Conservation (phyloP, 2,113 vertebrate species). For the Syrmaticus mikado region DNA sequence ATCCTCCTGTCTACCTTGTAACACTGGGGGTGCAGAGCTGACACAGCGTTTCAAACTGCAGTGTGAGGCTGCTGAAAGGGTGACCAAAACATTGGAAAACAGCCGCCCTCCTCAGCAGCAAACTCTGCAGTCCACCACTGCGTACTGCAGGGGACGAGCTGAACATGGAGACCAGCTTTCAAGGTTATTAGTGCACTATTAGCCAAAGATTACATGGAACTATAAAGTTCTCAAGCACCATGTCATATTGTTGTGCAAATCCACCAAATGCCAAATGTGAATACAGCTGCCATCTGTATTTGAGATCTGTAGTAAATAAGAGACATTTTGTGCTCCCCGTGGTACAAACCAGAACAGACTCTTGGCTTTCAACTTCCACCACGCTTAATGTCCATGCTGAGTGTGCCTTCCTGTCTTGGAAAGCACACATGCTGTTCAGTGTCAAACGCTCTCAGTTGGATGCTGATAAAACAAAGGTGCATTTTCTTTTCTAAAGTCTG, state of each 20-base stretch:
- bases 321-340: not conserved
- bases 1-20: not conserved
- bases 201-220: not conserved
- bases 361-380: not conserved
- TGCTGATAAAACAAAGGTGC: not conserved
- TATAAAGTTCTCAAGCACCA: not conserved
- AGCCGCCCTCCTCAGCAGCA: not conserved
- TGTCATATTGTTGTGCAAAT: not conserved
- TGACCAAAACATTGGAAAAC: rapidly evolving
- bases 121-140: too few relatives aligned
- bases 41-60: not conserved
- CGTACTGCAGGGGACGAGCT: not conserved
- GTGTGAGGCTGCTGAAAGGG: not conserved
- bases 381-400: rapidly evolving
- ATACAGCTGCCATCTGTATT: not conserved
- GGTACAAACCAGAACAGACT: not conserved
- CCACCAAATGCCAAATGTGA: not conserved
- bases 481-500: not conserved
- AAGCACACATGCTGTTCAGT: rapidly evolving
- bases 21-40: not conserved
- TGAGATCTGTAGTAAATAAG: not conserved
- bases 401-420: not conserved
- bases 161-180: not conserved
- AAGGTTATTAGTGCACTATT: rapidly evolving
- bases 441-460: not conserved